phyloP scores from a whole-genome alignment of 2,113 vertebrate genomes.

The Aythya baeri region DNA sequence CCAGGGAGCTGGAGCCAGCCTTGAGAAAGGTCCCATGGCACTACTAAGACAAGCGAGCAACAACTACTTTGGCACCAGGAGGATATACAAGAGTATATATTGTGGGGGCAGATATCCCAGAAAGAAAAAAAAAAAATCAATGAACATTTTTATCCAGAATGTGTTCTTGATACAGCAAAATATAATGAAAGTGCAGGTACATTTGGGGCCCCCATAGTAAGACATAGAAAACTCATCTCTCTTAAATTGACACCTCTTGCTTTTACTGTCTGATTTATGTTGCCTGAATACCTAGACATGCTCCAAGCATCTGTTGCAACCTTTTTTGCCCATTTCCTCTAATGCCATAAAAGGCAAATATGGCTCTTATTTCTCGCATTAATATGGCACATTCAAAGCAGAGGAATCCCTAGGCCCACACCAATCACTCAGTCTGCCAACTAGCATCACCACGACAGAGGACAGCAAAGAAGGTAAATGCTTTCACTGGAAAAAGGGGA shows the following conservation, averaged over 20 bases:
- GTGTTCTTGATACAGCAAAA: not conserved
- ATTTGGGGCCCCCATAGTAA: not conserved
- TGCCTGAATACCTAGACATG: not conserved
- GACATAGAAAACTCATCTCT: not conserved
- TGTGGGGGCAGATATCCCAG: not conserved
- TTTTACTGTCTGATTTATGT: not conserved
- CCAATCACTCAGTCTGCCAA: not conserved
- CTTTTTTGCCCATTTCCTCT: not conserved
- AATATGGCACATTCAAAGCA: not conserved
- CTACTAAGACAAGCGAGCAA: not conserved
- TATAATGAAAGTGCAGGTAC: not conserved
- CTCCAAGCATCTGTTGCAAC: not conserved
- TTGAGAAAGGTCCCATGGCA: not conserved
- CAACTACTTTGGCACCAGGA: not conserved
- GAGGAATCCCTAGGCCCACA: not conserved
- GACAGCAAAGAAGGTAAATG: not conserved
- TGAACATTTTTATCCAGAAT: not conserved
- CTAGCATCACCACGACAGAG: not conserved
- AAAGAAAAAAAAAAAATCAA: too few relatives aligned
- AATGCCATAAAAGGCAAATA: not conserved
- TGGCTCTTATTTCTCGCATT: not conserved
- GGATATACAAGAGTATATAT: not conserved
- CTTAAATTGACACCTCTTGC: not conserved
- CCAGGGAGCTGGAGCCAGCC: not conserved
- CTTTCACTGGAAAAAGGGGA: not conserved